Conservation (phyloP, 2,113 vertebrate genomes). For the Urocitellus parryii region DNA sequence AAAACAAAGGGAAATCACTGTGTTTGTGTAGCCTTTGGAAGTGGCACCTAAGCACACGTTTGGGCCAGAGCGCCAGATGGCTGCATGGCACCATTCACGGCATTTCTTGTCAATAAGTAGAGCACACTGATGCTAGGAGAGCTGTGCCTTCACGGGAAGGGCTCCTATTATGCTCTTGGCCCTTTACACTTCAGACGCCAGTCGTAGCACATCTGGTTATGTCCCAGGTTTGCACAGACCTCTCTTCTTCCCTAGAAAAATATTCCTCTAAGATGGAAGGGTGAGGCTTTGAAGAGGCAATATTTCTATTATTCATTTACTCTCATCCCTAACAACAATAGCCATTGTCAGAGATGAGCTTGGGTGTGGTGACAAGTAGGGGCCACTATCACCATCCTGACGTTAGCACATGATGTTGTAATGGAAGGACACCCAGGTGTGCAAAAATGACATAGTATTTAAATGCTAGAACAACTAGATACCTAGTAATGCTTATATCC, state of each 20-base stretch:
- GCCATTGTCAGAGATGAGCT: background rate
- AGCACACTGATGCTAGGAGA: background rate
- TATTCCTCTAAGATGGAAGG: background rate
- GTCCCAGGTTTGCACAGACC: background rate
- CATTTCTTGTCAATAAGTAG: background rate
- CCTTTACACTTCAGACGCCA: background rate
- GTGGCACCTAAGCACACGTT: background rate
- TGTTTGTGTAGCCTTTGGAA: conserved; percentile 16
- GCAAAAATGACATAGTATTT: background rate
- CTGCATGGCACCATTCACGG: background rate
- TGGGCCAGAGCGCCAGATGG: background rate
- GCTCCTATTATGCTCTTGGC: no score
- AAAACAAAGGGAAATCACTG: conserved; percentile 44
- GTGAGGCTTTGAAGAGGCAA: background rate
- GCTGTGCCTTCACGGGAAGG: background rate
- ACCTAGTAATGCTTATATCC: background rate
- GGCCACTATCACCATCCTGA: background rate
- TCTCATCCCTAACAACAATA: background rate
- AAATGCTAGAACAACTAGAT: background rate
- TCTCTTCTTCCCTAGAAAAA: background rate
- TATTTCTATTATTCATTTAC: background rate
- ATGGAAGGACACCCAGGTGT: background rate
- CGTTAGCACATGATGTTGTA: background rate
- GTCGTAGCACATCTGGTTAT: background rate
- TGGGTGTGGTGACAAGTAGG: background rate